Conservation (phyloP, 2,888 invertebrate species). For the Panzeria rudis region DNA sequence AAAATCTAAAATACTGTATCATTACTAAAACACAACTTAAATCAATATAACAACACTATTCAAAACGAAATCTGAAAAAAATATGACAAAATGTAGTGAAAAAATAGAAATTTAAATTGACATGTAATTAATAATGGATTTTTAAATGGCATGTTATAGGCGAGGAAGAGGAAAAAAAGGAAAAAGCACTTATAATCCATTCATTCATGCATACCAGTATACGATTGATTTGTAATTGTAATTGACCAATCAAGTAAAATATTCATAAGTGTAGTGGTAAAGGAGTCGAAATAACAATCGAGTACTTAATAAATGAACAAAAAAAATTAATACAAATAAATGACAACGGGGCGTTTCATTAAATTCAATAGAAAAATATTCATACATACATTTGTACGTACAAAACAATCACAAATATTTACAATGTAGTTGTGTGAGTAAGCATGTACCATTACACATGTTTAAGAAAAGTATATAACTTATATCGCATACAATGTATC, state of each 20-base stretch:
- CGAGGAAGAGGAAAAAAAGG: background rate
- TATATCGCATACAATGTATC: conserved; percentile 19
- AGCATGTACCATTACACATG: conserved; percentile 1
- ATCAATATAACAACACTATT: background rate
- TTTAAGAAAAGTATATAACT: conserved; percentile 13
- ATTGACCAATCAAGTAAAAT: conserved; percentile 73
- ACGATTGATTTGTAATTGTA: conserved; percentile 71
- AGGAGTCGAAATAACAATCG: conserved; percentile 46
- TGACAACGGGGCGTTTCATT: conserved; percentile 44
- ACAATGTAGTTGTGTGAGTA: background rate
- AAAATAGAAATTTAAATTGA: conserved; percentile 49
- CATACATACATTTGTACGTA: background rate
- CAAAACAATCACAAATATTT: background rate
- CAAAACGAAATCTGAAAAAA: background rate
- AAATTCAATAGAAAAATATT: conserved; percentile 34
- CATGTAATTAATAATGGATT: conserved; percentile 69
- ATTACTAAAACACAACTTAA: background rate
- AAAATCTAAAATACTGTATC: background rate
- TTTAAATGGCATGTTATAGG: conserved; percentile 63
- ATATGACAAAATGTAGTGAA: background rate
- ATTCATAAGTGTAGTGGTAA: conserved; percentile 56
- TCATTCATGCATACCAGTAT: conserved; percentile 45
- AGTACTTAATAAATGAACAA: conserved; percentile 48
- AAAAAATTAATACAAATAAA: conserved; percentile 14
- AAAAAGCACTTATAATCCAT: conserved; percentile 42